Percentiles rank a stretch among this genome's conserved stretches.
phyloP scores from a whole-genome alignment of 2,797 vertebrate species.

The Sebastes oblongus region DNA sequence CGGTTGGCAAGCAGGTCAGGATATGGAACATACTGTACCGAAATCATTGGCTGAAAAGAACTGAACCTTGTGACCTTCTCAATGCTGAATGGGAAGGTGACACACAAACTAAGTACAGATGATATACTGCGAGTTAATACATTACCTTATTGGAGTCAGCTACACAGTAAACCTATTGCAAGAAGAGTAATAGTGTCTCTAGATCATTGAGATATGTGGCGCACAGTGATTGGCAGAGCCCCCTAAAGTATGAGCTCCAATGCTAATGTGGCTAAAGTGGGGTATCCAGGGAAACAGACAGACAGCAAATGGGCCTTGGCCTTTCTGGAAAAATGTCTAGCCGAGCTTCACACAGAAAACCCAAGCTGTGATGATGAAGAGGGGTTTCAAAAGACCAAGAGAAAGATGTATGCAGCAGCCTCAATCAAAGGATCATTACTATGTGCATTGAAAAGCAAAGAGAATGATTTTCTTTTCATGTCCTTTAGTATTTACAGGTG shows the following conservation, averaged over 20 bases:
- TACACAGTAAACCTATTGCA: constrained; percentile 13
- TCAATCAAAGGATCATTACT: not conserved
- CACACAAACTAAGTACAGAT: not conserved
- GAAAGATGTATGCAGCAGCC: not conserved
- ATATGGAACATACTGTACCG: not conserved
- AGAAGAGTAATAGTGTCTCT: constrained; percentile 19
- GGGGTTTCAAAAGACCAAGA: constrained; percentile 6
- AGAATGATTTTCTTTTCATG: not conserved
- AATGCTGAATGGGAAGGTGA: not conserved
- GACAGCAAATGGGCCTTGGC: constrained; percentile 24
- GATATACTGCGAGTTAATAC: constrained; percentile 12
- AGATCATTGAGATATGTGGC: constrained; percentile 31
- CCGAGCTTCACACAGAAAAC: not conserved
- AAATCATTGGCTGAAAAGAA: not conserved
- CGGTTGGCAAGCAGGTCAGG: not conserved
- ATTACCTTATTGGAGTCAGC: constrained; percentile 5
- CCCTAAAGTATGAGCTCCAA: constrained; percentile 6
- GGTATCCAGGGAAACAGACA: constrained; percentile 22
- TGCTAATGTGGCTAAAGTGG: constrained; percentile 30
- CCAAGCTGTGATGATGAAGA: constrained; percentile 4
- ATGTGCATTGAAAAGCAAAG: constrained; percentile 18
- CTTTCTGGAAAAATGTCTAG: constrained; percentile 18
- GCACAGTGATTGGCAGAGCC: constrained; percentile 12
- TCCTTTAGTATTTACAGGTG: not conserved
- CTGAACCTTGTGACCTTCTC: not conserved